Percentiles rank a stretch among this genome's conserved stretches.
Evolutionary conservation across 2,888 invertebrate species (phyloP).

Genomic region (Mystacides longicornis): DNA sequence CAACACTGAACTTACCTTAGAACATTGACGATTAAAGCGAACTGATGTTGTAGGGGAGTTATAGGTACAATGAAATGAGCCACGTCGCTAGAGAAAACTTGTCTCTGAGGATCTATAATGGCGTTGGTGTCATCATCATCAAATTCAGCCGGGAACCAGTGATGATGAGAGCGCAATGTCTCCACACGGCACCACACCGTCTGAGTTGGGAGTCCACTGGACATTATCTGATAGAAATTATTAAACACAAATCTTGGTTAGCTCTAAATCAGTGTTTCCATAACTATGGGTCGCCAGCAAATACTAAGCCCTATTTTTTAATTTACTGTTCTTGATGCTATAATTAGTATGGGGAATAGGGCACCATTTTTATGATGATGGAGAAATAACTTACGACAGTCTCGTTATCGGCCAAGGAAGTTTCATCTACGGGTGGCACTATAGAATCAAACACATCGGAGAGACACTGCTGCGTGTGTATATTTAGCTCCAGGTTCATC

Average conservation of each 20-base stretch:
- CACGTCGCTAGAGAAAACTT: constrained; percentile 56
- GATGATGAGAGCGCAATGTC: constrained; percentile 61
- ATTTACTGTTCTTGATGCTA: no score
- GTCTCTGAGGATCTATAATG: constrained; percentile 56
- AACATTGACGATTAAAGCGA: constrained; percentile 53
- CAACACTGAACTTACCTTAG: constrained; percentile 35
- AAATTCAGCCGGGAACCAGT: constrained; percentile 51
- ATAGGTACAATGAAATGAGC: constrained; percentile 63
- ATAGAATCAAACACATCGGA: constrained; percentile 34
- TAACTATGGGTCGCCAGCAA: no score
- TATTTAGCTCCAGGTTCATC: constrained; percentile 60
- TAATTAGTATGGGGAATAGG: no score
- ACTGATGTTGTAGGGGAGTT: constrained; percentile 48
- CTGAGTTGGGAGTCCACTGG: constrained; percentile 59
- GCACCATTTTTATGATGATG: background rate
- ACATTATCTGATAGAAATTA: constrained; percentile 30
- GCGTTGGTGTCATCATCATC: background rate
- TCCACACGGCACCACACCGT: constrained; percentile 71
- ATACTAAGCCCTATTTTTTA: no score
- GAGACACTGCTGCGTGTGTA: constrained; percentile 40
- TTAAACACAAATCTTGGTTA: no score
- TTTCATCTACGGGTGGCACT: constrained; percentile 15
- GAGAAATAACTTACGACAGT: constrained; percentile 3
- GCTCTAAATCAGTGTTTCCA: no score
- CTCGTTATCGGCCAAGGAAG: constrained; percentile 16